These are phyloP conservation scores for Crotalus tigris DNA, from an alignment of 2,113 vertebrate species.

Conservation along the genomic window DNA sequence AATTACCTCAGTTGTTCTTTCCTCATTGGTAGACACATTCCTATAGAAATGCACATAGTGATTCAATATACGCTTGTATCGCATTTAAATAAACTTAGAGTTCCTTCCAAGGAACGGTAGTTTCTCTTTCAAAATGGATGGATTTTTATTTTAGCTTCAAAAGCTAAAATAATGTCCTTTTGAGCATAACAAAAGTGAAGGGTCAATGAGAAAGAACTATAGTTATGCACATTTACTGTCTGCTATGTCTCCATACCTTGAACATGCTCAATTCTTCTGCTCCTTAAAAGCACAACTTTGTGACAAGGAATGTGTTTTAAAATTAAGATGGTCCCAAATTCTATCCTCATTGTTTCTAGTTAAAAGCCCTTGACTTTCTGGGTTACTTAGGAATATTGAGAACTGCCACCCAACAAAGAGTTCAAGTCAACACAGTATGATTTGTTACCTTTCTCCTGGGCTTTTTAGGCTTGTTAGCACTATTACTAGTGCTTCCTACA, in stretches of 20 bases:
- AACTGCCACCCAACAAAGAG: neutral
- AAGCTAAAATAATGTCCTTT: neutral
- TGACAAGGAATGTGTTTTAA: neutral
- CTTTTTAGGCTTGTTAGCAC: neutral
- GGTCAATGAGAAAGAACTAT: neutral
- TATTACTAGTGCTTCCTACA: neutral
- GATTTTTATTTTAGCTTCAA: neutral
- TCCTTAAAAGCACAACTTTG: neutral
- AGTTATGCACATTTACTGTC: neutral
- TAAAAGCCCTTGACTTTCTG: neutral
- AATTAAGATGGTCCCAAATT: neutral
- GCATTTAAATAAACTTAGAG: neutral
- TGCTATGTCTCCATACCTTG: neutral
- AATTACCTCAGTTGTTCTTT: neutral
- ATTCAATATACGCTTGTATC: neutral
- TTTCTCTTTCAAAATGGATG: neutral
- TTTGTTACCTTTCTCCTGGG: neutral
- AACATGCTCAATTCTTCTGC: neutral
- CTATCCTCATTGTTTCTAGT: neutral
- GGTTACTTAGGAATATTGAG: neutral
- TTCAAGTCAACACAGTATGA: neutral
- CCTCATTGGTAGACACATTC: neutral
- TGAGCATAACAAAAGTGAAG: neutral
- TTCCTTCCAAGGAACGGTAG: neutral
- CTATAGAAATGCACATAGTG: neutral